Conservation (phyloP, 2,113 vertebrate species). For the Grantiella picta region DNA sequence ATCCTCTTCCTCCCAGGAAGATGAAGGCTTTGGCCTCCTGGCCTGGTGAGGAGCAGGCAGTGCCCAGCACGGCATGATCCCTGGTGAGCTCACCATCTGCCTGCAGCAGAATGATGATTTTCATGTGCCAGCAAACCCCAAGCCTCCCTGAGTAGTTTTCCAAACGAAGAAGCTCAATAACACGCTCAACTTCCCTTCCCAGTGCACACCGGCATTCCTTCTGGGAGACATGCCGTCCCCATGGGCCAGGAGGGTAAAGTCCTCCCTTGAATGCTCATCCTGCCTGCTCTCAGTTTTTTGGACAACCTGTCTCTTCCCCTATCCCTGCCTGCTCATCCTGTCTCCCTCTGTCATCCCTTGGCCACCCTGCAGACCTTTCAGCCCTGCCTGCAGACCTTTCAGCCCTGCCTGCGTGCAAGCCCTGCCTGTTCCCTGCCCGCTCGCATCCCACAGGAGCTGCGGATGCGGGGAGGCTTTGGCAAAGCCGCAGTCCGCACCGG, state of each 20-base stretch:
- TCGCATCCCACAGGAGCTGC: not conserved
- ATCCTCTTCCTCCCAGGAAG: slow-evolving; percentile 34
- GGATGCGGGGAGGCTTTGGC: not conserved
- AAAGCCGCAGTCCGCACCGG: rapidly evolving
- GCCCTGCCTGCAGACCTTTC: not conserved
- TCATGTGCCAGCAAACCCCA: not conserved
- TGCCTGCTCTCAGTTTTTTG: not conserved
- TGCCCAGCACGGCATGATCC: not conserved
- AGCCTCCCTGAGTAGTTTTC: not conserved
- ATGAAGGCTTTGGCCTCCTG: not conserved
- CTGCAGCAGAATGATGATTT: not conserved
- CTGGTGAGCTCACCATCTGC: not conserved
- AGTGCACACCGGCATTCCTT: rapidly evolving
- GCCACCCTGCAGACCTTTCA: not conserved
- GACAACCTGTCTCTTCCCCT: not conserved
- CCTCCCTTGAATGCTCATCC: not conserved
- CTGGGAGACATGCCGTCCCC: rapidly evolving
- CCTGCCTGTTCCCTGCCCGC: not conserved
- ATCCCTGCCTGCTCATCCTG: not conserved
- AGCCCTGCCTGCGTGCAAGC: not conserved
- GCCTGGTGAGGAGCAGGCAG: not conserved
- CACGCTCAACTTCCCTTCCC: not conserved
- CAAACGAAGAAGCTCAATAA: not conserved
- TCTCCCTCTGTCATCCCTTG: not conserved
- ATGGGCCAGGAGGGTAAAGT: not conserved